phyloP scores from a whole-genome alignment of 2,113 vertebrate genomes.

The Anoplopoma fimbria region DNA sequence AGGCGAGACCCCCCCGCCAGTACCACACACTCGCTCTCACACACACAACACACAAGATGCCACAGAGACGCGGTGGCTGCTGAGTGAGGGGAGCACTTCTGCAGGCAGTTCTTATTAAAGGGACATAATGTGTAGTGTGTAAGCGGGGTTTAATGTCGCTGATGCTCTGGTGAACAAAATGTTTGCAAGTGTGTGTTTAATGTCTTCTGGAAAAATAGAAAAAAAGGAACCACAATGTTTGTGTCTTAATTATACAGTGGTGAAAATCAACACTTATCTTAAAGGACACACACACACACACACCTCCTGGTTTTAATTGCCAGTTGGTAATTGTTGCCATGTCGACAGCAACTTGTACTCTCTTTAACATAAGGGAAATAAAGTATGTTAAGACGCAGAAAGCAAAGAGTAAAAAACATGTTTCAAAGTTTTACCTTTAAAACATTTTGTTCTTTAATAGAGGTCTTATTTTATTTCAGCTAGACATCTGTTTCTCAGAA shows the following conservation, averaged over 20 bases:
- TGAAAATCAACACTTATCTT: not conserved
- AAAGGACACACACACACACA: not conserved
- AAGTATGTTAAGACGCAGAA: not conserved
- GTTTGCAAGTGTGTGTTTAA: not conserved
- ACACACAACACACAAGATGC: slow-evolving; percentile 31
- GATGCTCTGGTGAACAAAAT: slow-evolving; percentile 12
- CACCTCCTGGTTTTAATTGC: not conserved
- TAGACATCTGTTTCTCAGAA: not conserved
- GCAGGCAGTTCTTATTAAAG: slow-evolving; percentile 48
- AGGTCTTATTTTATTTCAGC: not conserved
- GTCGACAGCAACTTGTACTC: not conserved
- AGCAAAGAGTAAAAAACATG: not conserved
- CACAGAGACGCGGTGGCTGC: slow-evolving; percentile 37
- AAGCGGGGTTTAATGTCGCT: not conserved
- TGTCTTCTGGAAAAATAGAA: not conserved
- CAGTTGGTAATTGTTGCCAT: not conserved
- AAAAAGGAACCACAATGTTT: not conserved
- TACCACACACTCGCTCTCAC: slow-evolving; percentile 30
- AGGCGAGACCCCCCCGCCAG: slow-evolving; percentile 51
- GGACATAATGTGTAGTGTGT: slow-evolving; percentile 28
- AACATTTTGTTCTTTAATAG: not conserved
- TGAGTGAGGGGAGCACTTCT: slow-evolving; percentile 41
- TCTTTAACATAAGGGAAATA: not conserved
- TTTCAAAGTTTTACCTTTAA: too few species aligned
- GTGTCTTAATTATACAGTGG: not conserved